Percentiles rank a stretch among this genome's conserved stretches.
Evolutionary conservation across 2,888 invertebrate genomes (phyloP).

Genomic region (Pachymerium ferrugineum): DNA sequence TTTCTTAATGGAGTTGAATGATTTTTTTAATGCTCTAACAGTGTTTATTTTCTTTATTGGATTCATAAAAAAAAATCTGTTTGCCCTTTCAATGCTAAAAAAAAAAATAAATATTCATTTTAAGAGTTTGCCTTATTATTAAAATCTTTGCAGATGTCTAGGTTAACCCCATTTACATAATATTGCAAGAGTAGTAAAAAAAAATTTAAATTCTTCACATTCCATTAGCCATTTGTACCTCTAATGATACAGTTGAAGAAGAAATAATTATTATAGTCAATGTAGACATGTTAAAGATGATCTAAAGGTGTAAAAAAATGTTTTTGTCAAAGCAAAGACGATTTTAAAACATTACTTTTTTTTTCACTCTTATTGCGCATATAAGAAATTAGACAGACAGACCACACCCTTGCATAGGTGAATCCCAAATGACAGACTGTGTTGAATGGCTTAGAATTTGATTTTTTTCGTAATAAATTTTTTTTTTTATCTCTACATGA

Average conservation of each 20-base stretch:
- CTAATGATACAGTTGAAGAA: neutral
- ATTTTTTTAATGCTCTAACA: no score
- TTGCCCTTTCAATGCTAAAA: no score
- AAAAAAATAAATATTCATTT: no score
- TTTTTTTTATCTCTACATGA: no score
- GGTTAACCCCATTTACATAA: neutral
- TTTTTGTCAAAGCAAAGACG: neutral
- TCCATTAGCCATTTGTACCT: neutral
- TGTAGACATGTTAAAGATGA: neutral
- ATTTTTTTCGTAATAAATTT: no score
- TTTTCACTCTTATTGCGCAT: neutral
- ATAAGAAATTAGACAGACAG: neutral
- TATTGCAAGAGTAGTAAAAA: neutral
- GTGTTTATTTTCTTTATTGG: no score
- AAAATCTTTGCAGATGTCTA: neutral
- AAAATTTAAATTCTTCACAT: neutral
- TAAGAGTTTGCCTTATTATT: no score
- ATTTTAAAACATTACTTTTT: neutral
- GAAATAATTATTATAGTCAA: neutral
- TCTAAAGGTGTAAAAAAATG: neutral
- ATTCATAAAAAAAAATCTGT: no score
- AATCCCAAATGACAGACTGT: conserved; percentile 1
- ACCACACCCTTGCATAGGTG: neutral
- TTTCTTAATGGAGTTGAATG: no score
- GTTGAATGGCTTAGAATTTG: neutral